Base-by-base conservation (phyloP, 2,113 vertebrate species). In the Vulpes lagopus region DNA sequence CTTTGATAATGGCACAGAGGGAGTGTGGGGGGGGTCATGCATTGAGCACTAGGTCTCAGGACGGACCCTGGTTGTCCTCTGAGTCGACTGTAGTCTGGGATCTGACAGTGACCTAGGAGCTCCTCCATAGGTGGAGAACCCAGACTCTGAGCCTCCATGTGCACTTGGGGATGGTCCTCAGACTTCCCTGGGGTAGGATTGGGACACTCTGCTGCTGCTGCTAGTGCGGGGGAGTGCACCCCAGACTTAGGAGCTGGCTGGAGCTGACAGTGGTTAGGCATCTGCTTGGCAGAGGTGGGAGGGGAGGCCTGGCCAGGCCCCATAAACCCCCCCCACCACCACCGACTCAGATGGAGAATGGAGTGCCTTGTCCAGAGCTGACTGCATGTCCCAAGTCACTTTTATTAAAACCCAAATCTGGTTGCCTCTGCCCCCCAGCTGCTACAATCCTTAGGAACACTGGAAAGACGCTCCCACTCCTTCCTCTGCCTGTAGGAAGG, bases 1-100 rank as follows among this genome's bases (percentile, higher is more conserved):
- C 17, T 20, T 69, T 11, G 65, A 16, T 49, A 11, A 19, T 0
- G 5, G 10, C 27, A 3, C 0, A 20, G 43, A 1, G 2, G 8
- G 27, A 23, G n/a, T 0, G 2, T 22, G 51, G 2, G 20, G 19
- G n/a, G 76, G 38, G 55, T 4, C 3, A 7, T 6, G 38, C 11
- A 11, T 1, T 20, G 10, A 69, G 9, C 15, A 1, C 2, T 3
- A 19, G 76, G 38, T 25, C 67, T 55, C 38, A 2, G 43, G 14
- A 27, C 17, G 30, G 71, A 20, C 8, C 4, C 27, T 79, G 20
- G 8, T 53, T 27, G 27, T 69, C 64, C 35, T 35, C 35, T 35
- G 35, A 35, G 35, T 35, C 2, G 35, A 35, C 35, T 49, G 55
- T 16, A 35, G 19, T 43, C 55, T 91, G 69, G 76, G 51, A 64